Base-by-base conservation (phyloP, 2,888 invertebrate genomes). In the Platycheirus rosarum region DNA sequence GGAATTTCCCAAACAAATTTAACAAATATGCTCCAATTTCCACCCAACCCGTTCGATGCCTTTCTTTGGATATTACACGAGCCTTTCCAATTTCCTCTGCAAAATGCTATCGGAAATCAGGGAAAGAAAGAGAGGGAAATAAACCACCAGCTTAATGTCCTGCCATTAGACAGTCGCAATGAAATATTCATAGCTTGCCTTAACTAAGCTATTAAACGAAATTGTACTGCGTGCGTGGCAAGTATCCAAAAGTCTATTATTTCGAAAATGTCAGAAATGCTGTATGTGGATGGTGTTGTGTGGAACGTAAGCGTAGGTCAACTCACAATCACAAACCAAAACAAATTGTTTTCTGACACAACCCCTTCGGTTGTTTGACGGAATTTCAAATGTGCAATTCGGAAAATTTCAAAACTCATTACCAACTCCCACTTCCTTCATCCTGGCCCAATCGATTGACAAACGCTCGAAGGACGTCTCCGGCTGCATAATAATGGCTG, bases 121-220 rank as follows among this genome's bases (percentile, higher is more conserved):
- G 14, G 29, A 8, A 23, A 46, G 37, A 42, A 60, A 7, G 65
- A 29, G 44, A 44, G 46, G 16, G 32, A 20, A 66, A 46, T 46
- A 60, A 51, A 80, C 65, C 66, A 62, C 20, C 18, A 35, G 23
- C 70, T 66, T 80, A 80, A 80, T 80, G 80, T 66, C 62, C 75
- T 60, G 65, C 51, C 75, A 80, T 80, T 75, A 80, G 65, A 63
- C 75, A 70, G 42, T 76, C 65, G 16, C 75, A 76, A 76, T 80
- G 53, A 80, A 80, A 76, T 80, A 80, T 80, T 80, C 80, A 80
- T 76, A 60, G 51, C 70, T 65, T 66, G 76, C 60, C 60, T 66
- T 66, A 76, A 70, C 65, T 70, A 66, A 80, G 80, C 75, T 66
- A 70, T 80, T 80, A 80, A 66, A 70, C 53, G 66, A 71, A 70